These are phyloP conservation scores for Pinctada fucata DNA, from an alignment of 2,888 invertebrate species.

Conservation along the genomic window DNA sequence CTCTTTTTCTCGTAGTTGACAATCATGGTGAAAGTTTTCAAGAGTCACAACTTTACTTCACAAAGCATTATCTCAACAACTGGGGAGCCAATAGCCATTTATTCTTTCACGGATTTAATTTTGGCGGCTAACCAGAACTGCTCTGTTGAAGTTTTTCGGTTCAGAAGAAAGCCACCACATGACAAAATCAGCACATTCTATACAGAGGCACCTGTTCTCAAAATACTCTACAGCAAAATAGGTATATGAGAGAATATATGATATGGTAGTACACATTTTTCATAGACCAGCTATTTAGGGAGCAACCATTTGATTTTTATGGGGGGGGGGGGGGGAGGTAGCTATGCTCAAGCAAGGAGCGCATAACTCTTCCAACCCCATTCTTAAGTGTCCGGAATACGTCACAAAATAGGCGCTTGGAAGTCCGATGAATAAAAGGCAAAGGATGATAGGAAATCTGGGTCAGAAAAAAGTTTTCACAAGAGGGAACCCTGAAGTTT, in stretches of 20 bases:
- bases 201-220: slow-evolving; percentile 85
- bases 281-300: no score
- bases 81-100: slow-evolving; percentile 82
- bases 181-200: slow-evolving; percentile 82
- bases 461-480: no score
- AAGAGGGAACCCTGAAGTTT: no score
- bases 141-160: slow-evolving; percentile 79
- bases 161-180: slow-evolving; percentile 68
- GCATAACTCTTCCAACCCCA: no score
- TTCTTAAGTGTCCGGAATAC: no score
- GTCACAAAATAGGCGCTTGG: no score
- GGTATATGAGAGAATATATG: slow-evolving; percentile 78
- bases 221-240: slow-evolving; percentile 83
- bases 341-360: no score
- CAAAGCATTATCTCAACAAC: slow-evolving; percentile 83
- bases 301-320: no score
- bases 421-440: no score
- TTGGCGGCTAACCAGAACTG: slow-evolving; percentile 81
- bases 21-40: slow-evolving; percentile 84
- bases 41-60: slow-evolving; percentile 84
- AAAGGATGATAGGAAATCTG: no score
- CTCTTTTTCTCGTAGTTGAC: not conserved
- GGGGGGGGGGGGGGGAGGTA: no score
- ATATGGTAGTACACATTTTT: no score
- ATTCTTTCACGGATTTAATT: slow-evolving; percentile 81